Conservation (phyloP, 1,140 invertebrate species). For the Lepidotrigona ventralis region DNA sequence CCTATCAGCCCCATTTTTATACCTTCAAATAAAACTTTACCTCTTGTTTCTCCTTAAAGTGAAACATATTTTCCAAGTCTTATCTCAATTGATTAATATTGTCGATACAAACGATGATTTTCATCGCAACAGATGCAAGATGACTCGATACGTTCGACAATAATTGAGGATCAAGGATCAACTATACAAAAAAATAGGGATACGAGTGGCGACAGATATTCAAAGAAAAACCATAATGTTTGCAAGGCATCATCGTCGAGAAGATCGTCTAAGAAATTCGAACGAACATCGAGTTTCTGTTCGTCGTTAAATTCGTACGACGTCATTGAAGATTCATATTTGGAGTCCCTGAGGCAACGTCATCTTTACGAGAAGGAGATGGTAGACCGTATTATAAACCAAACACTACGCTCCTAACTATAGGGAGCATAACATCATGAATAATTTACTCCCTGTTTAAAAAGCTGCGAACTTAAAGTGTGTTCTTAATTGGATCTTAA, state of each 20-base stretch:
- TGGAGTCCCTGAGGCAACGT: constrained; percentile 55
- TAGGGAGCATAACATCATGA: not conserved
- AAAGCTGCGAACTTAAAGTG: not conserved
- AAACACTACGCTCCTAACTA: constrained; percentile 28
- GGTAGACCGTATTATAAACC: constrained; percentile 58
- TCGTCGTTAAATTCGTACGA: constrained; percentile 24
- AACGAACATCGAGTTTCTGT: constrained; percentile 22
- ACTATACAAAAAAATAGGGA: not conserved
- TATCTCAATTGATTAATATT: not conserved
- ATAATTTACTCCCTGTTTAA: constrained; percentile 1
- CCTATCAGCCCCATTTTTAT: not conserved
- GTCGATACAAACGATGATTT: not conserved
- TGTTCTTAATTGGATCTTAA: not conserved
- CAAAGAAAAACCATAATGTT: not conserved
- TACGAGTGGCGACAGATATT: not conserved
- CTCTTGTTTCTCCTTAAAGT: not conserved
- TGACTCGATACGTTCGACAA: constrained; percentile 11
- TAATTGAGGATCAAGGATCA: constrained; percentile 4
- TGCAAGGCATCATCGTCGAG: constrained; percentile 5
- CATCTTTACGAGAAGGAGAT: constrained; percentile 64
- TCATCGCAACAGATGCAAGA: not conserved
- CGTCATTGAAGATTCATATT: constrained; percentile 46
- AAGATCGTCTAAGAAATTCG: constrained; percentile 40
- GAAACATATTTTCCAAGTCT: not conserved
- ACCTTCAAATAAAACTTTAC: not conserved